Evolutionary conservation across 2,888 invertebrate species (phyloP), one percentile per base, ranked within the genome.

Genomic region (Ischnus inquisitorius): DNA sequence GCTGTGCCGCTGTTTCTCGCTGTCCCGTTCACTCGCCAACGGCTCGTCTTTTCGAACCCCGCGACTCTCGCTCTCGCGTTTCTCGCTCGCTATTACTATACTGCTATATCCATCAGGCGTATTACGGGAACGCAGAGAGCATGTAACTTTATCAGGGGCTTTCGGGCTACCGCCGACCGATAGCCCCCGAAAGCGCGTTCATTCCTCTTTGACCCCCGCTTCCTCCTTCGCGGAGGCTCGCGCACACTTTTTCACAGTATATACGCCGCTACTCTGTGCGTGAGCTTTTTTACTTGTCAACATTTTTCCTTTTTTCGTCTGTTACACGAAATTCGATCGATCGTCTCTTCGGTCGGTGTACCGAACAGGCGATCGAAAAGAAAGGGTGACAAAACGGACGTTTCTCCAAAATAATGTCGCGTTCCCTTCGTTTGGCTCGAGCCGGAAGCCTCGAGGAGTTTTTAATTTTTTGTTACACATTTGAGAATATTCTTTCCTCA

Each of bases 31-130:
- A 72, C 77, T 51, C 76, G 67, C 65, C 64, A 57, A 65, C 80
- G 68, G 74, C 43, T 67, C 74, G 67, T 83, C 80, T 85, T 85
- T 87, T 86, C 83, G 84, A 87, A 86, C 86, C 86, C 82, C 82
- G 83, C 78, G 71, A 74, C 60, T 28, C 60, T 12, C 60, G 12
- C 28, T 28, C 25, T 22, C 60, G 60, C 60, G 5, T 25, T 60
- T 25, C 12, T 10, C 43, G 67, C 79, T 81, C 46, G 46, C 67
- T 82, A 78, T 79, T 68, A 75, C 77, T 85, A 64, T 68, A 80
- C 64, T 48, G 62, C 16, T 57, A 67, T 74, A 79, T 80, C 57
- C 78, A 82, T 78, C 78, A 51, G 60, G 34, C 64, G 76, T 83
- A 86, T 81, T 84, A 75, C 78, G 78, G 25, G 46, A 67, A 68